Conservation (phyloP, 92 coral and sea anemone species). For the Parazoanthus swiftii region DNA sequence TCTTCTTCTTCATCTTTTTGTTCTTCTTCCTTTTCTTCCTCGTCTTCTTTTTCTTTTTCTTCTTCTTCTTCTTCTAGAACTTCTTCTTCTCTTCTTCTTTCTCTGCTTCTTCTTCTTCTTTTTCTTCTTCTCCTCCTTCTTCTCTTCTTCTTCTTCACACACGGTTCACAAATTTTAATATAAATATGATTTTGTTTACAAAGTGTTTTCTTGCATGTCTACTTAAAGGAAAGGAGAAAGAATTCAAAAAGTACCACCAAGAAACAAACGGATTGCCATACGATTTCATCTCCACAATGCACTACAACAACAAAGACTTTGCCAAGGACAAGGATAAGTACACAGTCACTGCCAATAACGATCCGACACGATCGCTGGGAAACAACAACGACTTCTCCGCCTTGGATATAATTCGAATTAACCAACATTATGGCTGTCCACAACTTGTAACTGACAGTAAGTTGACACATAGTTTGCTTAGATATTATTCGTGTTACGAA, state of each 20-base stretch:
- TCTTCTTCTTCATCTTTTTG: no score
- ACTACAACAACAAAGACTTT: conserved; percentile 56
- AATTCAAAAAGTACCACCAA: conserved; percentile 53
- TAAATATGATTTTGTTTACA: neutral
- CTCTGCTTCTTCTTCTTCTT: no score
- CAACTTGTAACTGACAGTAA: conserved; percentile 39
- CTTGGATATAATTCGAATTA: conserved; percentile 58
- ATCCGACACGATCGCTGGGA: conserved; percentile 52
- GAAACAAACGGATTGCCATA: conserved; percentile 49
- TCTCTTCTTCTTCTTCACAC: no score
- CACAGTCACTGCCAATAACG: conserved; percentile 52
- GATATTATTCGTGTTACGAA: neutral
- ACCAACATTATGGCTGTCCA: conserved; percentile 53
- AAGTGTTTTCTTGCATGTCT: neutral
- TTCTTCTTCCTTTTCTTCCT: no score
- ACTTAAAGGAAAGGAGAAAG: conserved; percentile 31
- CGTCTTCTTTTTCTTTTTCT: no score
- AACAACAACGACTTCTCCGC: conserved; percentile 53
- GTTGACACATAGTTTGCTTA: neutral
- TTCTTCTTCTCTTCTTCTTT: no score
- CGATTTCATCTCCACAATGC: conserved; percentile 65
- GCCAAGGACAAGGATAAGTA: conserved; percentile 32
- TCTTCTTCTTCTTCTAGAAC: no score
- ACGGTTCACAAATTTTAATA: no score
- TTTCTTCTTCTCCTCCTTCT: no score